Evolutionary conservation across 1,140 invertebrate species (phyloP), one percentile per base, ranked within the genome.

Genomic region (Amphibalanus amphitrite): DNA sequence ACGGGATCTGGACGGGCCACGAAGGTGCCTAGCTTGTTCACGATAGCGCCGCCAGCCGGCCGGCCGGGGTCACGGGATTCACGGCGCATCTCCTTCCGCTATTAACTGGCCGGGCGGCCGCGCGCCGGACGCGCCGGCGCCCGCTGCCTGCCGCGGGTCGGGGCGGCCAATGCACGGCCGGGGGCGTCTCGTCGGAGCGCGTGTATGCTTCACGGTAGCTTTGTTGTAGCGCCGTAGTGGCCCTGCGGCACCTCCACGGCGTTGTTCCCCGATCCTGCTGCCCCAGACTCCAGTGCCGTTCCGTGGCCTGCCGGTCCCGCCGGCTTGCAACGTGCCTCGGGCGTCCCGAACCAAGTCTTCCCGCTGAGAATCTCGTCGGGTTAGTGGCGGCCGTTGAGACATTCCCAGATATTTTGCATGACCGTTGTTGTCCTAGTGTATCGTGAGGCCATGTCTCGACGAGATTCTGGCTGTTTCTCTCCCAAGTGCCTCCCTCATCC

Each of bases 221-320:
- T 59, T 59, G 47, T 59, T 59, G 47, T 59, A 59, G 47, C 47
- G 47, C 47, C 20, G 47, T 59, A 59, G 47, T 59, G 77, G 80
- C 80, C 74, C 78, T 81, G 77, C 81, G 84, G 77, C 81, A 82
- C 71, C 80, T 83, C 79, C 78, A 82, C 75, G 82, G 82, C 71
- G 77, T 83, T 69, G 82, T 82, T 59, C 79, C 78, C 13, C 47
- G 10, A 13, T 59, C 47, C 47, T 23, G 47, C 47, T 38, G 33
- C 15, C 15, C 33, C 33, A 15, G 33, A 15, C 15, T 38, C 33
- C 33, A 38, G 33, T n/a, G n/a, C n/a, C n/a, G n/a, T 38, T 15
- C 33, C 33, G 33, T 38, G n/a, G n/a, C n/a, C 33, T 15, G 33
- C 33, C 33, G 15, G 33, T 38, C 4, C 33, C 33, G 4, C 33